Base-by-base conservation (phyloP, 2,888 invertebrate species). In the Fragum sueziense region DNA sequence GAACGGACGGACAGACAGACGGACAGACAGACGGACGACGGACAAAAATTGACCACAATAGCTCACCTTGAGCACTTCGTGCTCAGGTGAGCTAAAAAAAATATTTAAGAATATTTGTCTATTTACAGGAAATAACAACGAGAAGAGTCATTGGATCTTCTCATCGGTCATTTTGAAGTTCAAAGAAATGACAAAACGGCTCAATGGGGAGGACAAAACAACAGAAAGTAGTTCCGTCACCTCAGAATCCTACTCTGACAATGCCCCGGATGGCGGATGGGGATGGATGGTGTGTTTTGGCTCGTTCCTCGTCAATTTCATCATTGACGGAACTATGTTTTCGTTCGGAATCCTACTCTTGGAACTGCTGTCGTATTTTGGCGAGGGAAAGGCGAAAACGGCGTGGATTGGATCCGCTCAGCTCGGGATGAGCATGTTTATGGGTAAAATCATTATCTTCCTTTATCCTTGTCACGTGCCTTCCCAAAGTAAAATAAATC, bases 291-390 rank as follows among this genome's bases (percentile, higher is more conserved):
- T 91, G 37, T 91, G 91, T 69, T 74, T 88, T 20, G 90, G 86
- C 9, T 86, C 88, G n/a, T 91, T 91, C 72, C 72, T 88, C 7
- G 75, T 88, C 7, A 90, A 88, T 73, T 90, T 91, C 74, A 88
- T 91, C 29, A 70, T 88, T 37, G 90, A 91, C 72, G 91, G 91
- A 17, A 90, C 90, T 3, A 84, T 89, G 87, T 90, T 90, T 75
- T 90, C 89, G 20, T 91, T 89, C 74, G 91, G 91, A 14, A 82
- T 91, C 9, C 79, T 90, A 17, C 78, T 90, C 54, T 61, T 90
- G 47, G 88, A 87, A 29, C 80, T 91, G 25, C 68, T 90, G 70
- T 85, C 87, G 37, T 88, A 88, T 65, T 88, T 90, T 72, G 85
- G 85, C 17, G 84, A 88, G 51, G 83, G 87, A 41, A 89, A 89